Evolutionary conservation across 2,888 invertebrate genomes (phyloP), one percentile per base, ranked within the genome.

Genomic region (Oscheius sp.): DNA sequence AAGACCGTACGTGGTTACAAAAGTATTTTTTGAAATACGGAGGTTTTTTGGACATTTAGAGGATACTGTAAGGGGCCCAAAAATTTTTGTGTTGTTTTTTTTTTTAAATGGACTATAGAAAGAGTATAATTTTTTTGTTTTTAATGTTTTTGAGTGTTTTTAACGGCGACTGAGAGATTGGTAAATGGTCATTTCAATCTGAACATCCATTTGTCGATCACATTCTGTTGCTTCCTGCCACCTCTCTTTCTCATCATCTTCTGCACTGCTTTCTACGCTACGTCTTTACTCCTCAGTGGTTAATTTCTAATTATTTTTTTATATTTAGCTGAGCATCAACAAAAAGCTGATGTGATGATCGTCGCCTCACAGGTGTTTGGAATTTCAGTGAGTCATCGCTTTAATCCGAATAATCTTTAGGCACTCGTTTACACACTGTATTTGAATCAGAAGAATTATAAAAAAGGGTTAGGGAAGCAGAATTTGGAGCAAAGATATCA

Each of bases 401-500:
- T 3, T 17, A 14, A 36, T 8, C 36, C 6, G 45, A 44, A 6
- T 44, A 51, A 3, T 51, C 5, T 33, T 41, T 22, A 59, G 59
- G 59, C 59, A 1, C 44, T 59, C 6, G 20, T 41, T n/a, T 59
- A 59, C 44, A 59, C 59, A n/a, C 14, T 59, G 14, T 59, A 41
- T 28, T 20, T 59, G 14, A 59, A 59, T 44, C 41, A 44, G 28
- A 59, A 44, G 28, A 41, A 44, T n/a, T 59, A 59, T 26, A 24
- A n/a, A 9, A 59, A 44, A 2, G 59, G 59, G 3, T 12, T 59
- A 9, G 59, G 59, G 9, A 47, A 12, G 22, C 59, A 59, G 28
- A 17, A n/a, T 12, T 28, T 59, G 28, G 59, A 59, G 28, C 41
- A 41, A 32, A 41, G 59, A 28, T 59, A 59, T 59, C 59, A 59